A percentile compares a stretch with the other conserved stretches of the same genome.
These are phyloP conservation scores for Synergus japonicus DNA, from an alignment of 2,888 invertebrate species.

Conservation along the genomic window DNA sequence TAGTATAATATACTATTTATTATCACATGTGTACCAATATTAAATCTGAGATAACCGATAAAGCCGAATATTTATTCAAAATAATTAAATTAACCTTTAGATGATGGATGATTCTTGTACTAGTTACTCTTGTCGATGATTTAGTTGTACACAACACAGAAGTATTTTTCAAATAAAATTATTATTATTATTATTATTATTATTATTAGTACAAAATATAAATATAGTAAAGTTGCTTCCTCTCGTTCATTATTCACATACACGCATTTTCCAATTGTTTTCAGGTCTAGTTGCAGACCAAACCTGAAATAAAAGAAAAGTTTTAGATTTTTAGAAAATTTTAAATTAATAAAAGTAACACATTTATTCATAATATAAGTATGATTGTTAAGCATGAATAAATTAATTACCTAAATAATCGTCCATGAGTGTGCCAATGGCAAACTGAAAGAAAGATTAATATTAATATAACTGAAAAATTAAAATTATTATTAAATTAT, in stretches of 20 bases:
- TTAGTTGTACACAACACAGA: conserved; percentile 30
- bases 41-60: not conserved
- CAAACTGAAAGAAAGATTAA: conserved; percentile 87
- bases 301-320: conserved; percentile 14
- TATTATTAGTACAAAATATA: conserved; percentile 27
- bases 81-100: too few relatives aligned
- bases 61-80: not conserved
- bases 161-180: conserved; percentile 33
- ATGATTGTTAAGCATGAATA: not conserved
- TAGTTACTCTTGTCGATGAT: not conserved
- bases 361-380: too few relatives aligned
- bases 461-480: conserved; percentile 30
- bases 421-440: conserved; percentile 99
- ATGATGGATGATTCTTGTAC: conserved; percentile 6
- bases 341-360: not conserved
- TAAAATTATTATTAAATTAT: conserved; percentile 27
- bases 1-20: not conserved
- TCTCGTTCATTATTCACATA: not conserved
- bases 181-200: conserved; percentile 15
- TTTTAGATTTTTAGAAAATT: not conserved
- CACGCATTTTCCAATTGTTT: not conserved
- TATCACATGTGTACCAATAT: not conserved
- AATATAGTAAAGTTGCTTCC: not conserved
- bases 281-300: conserved; percentile 26
- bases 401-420: conserved; percentile 89